Evolutionary conservation across 2,888 invertebrate species (phyloP).

Genomic region (Agrochola litura): DNA sequence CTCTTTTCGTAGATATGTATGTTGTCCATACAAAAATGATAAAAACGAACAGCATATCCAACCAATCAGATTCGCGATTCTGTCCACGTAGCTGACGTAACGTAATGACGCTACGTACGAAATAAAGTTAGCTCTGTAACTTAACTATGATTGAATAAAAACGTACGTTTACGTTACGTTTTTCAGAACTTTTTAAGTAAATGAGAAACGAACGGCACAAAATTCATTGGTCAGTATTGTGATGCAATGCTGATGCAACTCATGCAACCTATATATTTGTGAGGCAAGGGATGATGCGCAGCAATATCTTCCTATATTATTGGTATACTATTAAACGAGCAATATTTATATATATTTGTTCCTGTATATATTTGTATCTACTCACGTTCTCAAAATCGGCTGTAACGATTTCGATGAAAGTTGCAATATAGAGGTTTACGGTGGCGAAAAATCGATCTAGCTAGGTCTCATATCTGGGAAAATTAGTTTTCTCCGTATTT

Average conservation of each 20-base stretch:
- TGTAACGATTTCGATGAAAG: too few species aligned
- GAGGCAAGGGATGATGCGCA: too few species aligned
- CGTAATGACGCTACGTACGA: constrained; percentile 10
- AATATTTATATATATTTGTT: too few species aligned
- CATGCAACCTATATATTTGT: not conserved
- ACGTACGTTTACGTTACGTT: not conserved
- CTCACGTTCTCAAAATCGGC: too few species aligned
- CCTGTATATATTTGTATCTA: too few species aligned
- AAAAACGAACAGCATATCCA: not conserved
- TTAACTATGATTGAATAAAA: constrained; percentile 7
- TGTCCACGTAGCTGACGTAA: constrained; percentile 27
- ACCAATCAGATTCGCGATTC: constrained; percentile 25
- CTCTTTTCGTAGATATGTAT: not conserved
- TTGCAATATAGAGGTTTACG: too few species aligned
- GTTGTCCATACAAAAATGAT: not conserved
- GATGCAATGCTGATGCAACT: constrained; percentile 1
- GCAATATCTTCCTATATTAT: too few species aligned
- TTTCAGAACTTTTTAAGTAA: not conserved
- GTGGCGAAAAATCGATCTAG: too few species aligned
- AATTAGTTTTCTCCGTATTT: too few species aligned
- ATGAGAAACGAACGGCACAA: not conserved
- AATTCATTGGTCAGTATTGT: not conserved
- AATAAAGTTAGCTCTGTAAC: constrained; percentile 30
- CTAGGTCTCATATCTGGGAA: too few species aligned
- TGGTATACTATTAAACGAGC: too few species aligned